Evolutionary conservation across 2,113 vertebrate species (phyloP).

Genomic region (Crotophaga sulcirostris): DNA sequence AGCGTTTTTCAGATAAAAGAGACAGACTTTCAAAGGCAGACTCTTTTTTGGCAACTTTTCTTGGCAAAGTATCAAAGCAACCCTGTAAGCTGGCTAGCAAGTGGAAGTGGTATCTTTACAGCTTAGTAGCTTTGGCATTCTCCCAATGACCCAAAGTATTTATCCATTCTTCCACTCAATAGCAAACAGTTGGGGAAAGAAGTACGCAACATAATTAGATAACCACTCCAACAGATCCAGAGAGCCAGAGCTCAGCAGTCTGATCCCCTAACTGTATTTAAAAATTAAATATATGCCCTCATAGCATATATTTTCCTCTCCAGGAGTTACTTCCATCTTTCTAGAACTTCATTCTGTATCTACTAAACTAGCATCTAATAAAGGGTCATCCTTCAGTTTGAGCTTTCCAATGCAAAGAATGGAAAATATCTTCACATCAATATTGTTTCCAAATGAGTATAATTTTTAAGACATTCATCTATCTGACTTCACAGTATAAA

Average conservation of each 20-base stretch:
- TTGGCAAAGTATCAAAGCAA: constrained; percentile 4
- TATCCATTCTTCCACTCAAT: background rate
- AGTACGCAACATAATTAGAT: background rate
- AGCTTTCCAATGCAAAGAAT: background rate
- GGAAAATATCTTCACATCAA: background rate
- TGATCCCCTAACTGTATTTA: background rate
- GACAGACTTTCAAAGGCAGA: background rate
- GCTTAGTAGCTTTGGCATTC: constrained; percentile 26
- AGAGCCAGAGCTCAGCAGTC: background rate
- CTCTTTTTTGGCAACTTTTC: constrained; percentile 20
- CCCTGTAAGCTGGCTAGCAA: constrained; percentile 14
- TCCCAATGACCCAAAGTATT: constrained; percentile 29
- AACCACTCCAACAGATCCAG: background rate
- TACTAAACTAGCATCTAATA: background rate
- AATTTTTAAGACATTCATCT: background rate
- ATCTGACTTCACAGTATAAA: background rate
- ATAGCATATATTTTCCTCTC: background rate
- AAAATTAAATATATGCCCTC: background rate
- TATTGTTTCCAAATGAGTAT: background rate
- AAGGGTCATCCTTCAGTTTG: background rate
- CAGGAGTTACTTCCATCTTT: background rate
- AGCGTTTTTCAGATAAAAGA: background rate
- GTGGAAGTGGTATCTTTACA: constrained; percentile 29
- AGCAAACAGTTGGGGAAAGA: constrained; percentile 1
- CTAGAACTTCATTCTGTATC: background rate